Evolutionary conservation across 2,888 invertebrate genomes (phyloP).

Genomic region (Pyrgus malvae): DNA sequence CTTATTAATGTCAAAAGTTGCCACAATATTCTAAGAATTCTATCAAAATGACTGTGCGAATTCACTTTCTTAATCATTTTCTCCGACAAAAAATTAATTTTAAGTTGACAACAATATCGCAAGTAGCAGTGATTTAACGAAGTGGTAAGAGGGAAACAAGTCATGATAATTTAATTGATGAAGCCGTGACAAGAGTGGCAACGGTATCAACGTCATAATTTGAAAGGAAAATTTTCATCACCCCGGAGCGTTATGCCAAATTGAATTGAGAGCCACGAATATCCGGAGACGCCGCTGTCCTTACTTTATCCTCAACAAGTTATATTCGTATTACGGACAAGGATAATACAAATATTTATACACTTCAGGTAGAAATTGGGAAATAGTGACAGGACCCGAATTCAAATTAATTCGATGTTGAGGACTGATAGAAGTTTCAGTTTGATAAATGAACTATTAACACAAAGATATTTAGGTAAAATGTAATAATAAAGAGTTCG

Average conservation of each 20-base stretch:
- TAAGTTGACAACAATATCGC: not conserved
- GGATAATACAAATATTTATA: constrained; percentile 36
- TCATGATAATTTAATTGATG: constrained; percentile 64
- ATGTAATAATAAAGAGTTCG: constrained; percentile 14
- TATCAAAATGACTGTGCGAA: not conserved
- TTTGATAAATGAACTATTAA: constrained; percentile 21
- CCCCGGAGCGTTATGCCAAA: constrained; percentile 61
- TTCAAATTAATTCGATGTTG: not conserved
- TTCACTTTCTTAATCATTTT: not conserved
- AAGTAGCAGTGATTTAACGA: constrained; percentile 8
- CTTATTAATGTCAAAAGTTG: constrained; percentile 33
- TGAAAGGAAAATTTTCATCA: constrained; percentile 70
- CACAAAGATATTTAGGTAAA: constrained; percentile 1
- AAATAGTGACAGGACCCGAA: not conserved
- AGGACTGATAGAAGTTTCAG: not conserved
- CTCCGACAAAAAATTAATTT: not conserved
- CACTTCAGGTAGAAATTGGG: constrained; percentile 36
- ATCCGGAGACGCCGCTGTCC: constrained; percentile 37
- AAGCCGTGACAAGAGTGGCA: constrained; percentile 67
- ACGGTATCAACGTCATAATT: constrained; percentile 69
- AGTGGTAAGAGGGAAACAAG: constrained; percentile 22
- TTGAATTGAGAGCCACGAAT: constrained; percentile 64
- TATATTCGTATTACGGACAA: not conserved
- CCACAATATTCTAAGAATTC: constrained; percentile 26
- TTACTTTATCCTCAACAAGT: constrained; percentile 26